phyloP scores from a whole-genome alignment of 2,113 vertebrate species.

The Petrocephalus microphthalmus region DNA sequence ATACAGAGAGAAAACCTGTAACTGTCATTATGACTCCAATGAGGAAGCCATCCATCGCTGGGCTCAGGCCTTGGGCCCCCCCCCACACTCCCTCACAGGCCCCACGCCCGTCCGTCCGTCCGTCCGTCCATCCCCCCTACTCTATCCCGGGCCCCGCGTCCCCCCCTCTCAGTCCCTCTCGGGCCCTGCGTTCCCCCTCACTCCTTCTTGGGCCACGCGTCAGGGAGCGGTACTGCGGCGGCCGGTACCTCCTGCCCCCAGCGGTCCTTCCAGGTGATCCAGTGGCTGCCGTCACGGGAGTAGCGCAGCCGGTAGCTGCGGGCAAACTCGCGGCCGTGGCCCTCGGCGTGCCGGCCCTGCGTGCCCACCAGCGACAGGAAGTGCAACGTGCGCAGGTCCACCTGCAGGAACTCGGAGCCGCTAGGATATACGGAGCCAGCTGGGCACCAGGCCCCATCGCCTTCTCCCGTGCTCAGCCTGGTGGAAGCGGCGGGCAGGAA shows the following conservation, averaged over 20 bases:
- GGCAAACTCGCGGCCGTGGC: conserved; percentile 85
- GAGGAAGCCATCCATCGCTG: neutral
- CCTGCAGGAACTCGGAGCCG: conserved; percentile 81
- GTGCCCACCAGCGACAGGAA: conserved; percentile 84
- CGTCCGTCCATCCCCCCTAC: too few species aligned
- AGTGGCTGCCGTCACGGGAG: conserved; percentile 76
- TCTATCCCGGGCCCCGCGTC: neutral
- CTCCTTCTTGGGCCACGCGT: neutral
- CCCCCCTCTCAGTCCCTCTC: neutral
- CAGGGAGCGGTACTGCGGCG: neutral
- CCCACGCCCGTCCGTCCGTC: too few species aligned
- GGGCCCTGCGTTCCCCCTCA: neutral
- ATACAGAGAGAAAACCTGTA: neutral
- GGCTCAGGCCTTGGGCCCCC: too few species aligned
- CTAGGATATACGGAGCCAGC: conserved; percentile 73
- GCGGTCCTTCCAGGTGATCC: conserved; percentile 83
- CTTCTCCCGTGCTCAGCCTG: conserved; percentile 79
- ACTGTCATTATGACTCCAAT: neutral
- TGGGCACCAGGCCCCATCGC: conserved; percentile 89
- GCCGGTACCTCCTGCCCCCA: conserved; percentile 71
- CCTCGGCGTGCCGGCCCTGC: conserved; percentile 83
- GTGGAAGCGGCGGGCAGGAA: conserved; percentile 17
- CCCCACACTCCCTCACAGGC: too few species aligned
- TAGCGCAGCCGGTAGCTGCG: conserved; percentile 77
- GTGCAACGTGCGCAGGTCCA: conserved; percentile 73